Conservation (phyloP, 1,140 invertebrate genomes). For the Solenopsis invicta region DNA sequence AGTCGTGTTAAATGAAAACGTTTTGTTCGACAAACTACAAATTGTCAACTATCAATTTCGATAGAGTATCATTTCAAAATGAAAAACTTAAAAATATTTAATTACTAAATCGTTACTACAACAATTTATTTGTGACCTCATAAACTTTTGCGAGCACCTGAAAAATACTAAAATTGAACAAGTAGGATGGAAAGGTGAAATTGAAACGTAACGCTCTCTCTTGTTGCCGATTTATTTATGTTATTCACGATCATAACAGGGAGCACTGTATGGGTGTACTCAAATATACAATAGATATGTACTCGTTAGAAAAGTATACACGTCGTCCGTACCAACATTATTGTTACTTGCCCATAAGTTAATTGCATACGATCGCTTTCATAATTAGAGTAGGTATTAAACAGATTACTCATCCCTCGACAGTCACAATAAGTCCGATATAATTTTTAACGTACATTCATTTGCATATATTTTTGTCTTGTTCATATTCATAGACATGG, state of each 20-base stretch:
- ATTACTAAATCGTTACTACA: no score
- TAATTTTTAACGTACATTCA: conserved; percentile 34
- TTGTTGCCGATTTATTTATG: conserved; percentile 75
- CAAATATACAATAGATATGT: conserved; percentile 78
- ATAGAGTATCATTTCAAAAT: no score
- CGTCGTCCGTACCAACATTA: conserved; percentile 64
- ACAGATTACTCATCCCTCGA: conserved; percentile 55
- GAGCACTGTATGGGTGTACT: conserved; percentile 66
- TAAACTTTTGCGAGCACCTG: no score
- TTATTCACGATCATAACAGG: conserved; percentile 78
- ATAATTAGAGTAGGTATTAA: conserved; percentile 76
- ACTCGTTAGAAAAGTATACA: conserved; percentile 81
- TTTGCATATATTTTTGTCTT: conserved; percentile 40
- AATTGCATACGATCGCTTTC: conserved; percentile 65
- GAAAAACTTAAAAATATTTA: no score
- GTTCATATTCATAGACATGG: neutral
- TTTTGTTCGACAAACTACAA: no score
- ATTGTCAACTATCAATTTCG: no score
- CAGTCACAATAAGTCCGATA: conserved; percentile 8
- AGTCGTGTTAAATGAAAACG: no score
- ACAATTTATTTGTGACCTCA: no score
- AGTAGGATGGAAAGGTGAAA: neutral
- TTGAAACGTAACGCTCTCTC: neutral
- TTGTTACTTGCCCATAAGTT: conserved; percentile 60
- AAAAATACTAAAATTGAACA: neutral